Percentiles rank a stretch among this genome's conserved stretches.
Conservation (phyloP, 2,888 invertebrate species). For the Xylophagus ater region DNA sequence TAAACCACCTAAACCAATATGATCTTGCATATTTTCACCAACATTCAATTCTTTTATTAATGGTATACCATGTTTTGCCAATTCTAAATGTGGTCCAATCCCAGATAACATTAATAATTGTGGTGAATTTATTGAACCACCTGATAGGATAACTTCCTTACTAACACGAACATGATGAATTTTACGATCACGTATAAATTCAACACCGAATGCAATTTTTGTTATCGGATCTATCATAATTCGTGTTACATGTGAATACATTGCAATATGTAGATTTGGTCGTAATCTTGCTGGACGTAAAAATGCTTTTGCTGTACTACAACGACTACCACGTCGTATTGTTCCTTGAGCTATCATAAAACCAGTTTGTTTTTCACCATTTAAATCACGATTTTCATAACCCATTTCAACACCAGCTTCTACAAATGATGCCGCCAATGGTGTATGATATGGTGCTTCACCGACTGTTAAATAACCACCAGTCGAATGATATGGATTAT, state of each 20-base stretch:
- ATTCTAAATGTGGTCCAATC: slow-evolving; percentile 62
- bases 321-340: slow-evolving; percentile 65
- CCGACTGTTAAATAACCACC: slow-evolving; percentile 76
- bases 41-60: slow-evolving; percentile 71
- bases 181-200: slow-evolving; percentile 64
- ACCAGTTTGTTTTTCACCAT: slow-evolving; percentile 76
- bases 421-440: slow-evolving; percentile 68
- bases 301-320: slow-evolving; percentile 82
- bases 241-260: slow-evolving; percentile 68
- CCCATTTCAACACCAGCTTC: slow-evolving; percentile 75
- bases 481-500: slow-evolving; percentile 66
- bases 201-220: slow-evolving; percentile 71
- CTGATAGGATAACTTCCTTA: slow-evolving; percentile 82
- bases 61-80: slow-evolving; percentile 64
- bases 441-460: slow-evolving; percentile 80
- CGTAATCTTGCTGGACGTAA: slow-evolving; percentile 67
- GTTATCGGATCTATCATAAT: slow-evolving; percentile 60
- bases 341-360: slow-evolving; percentile 85
- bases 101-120: slow-evolving; percentile 91
- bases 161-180: slow-evolving; percentile 61
- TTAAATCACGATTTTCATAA: slow-evolving; percentile 75
- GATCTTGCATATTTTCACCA: slow-evolving; percentile 81
- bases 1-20: slow-evolving; percentile 74
- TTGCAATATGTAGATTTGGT: slow-evolving; percentile 73
- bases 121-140: slow-evolving; percentile 86